These are phyloP conservation scores for Dasyurus viverrinus DNA, from an alignment of 2,113 vertebrate genomes.

Conservation along the genomic window DNA sequence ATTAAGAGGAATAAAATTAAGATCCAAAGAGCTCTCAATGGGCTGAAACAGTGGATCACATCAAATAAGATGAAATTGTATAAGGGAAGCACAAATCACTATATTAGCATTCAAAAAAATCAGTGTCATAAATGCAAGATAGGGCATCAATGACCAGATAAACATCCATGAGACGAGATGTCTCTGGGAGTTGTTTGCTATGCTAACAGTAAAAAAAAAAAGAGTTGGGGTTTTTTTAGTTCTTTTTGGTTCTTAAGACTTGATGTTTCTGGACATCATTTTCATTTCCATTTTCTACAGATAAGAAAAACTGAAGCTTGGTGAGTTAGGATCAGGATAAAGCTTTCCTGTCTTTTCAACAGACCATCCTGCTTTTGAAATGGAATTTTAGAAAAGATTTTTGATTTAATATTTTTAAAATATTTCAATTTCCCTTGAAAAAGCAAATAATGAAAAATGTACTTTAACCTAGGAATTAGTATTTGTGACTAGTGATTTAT, in stretches of 20 bases:
- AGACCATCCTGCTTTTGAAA: not conserved
- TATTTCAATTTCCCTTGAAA: not conserved
- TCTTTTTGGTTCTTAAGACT: not conserved
- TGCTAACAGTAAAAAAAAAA: not conserved
- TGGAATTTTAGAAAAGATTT: not conserved
- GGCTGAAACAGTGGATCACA: not conserved
- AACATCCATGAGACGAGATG: not conserved
- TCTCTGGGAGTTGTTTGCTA: not conserved
- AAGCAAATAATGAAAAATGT: not conserved
- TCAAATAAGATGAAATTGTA: not conserved
- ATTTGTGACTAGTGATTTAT: not conserved
- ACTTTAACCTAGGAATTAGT: not conserved
- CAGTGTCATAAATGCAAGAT: not conserved
- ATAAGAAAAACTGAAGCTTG: not conserved
- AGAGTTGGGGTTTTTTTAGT: no score
- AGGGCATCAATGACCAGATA: not conserved
- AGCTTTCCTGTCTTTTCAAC: not conserved
- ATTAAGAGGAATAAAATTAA: not conserved
- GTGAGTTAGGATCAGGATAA: not conserved
- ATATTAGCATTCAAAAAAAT: not conserved
- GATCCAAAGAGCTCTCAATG: not conserved
- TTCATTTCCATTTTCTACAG: not conserved
- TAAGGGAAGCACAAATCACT: not conserved
- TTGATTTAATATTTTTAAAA: not conserved
- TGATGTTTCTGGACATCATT: not conserved